Evolutionary conservation across 1,140 invertebrate species (phyloP), one percentile per base, ranked within the genome.

Genomic region (Cylas formicarius): DNA sequence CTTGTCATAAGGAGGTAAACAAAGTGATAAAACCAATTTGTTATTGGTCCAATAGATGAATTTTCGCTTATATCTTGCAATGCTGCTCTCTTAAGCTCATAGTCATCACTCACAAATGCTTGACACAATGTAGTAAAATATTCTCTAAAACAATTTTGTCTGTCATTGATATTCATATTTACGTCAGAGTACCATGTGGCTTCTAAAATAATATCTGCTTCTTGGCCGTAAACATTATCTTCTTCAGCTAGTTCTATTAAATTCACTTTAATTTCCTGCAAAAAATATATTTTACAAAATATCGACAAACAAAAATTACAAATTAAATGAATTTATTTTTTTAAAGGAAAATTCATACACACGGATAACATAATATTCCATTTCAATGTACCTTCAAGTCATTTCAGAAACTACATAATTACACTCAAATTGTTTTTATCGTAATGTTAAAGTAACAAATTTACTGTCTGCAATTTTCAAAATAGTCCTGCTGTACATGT

Each of bases 11-110:
- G 32, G 9, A 62, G 56, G 40, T 63, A 65, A 18, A 48, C 52
- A 54, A 65, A 65, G 44, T 62, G 48, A 52, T 65, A 65, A 44
- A 65, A 63, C 61, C 59, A 63, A 27, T 62, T 48, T 10, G 52
- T 56, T 24, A 65, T 59, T 9, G 59, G 57, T 4, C 60, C 62
- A 28, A 65, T 59, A 18, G 41, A 17, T 23, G 52, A 31, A 48
- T 65, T 63, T 23, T 50, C 37, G 19, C 53, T 56, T 21, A 65
- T 56, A 50, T 63, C 56, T 36, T 37, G 37, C 28, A 65, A 51
- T 3, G 56, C 60, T 16, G 50, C 52, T 27, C 49, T 28, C 29
- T 50, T 42, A 20, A 57, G 20, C 31, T 59, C 49, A 22, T 45
- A 31, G 34, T 56, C 55, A 27, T 50, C 55, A 42, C 51, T 49